A percentile compares a stretch with the other conserved stretches of the same genome.
These are phyloP conservation scores for Lasioglossum lativentre DNA, from an alignment of 2,888 invertebrate species.

Conservation along the genomic window DNA sequence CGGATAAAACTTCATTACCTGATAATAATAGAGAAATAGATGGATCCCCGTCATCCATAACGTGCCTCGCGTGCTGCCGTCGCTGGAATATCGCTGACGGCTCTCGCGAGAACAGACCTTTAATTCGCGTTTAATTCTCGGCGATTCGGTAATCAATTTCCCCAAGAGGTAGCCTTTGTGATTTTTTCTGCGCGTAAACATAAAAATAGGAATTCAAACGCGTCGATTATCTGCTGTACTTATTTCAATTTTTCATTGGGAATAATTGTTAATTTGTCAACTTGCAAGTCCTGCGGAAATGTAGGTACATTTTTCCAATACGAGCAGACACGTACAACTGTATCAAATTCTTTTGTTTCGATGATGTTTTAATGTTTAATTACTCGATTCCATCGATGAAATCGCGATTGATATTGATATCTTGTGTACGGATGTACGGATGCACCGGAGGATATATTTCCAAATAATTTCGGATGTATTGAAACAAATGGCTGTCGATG, in stretches of 20 bases:
- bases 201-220: too few relatives aligned
- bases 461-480: background rate
- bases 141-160: background rate
- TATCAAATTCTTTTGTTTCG: background rate
- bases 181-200: too few relatives aligned
- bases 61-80: background rate
- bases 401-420: background rate
- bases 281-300: too few relatives aligned
- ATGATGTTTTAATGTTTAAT: background rate
- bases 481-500: background rate
- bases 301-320: too few relatives aligned
- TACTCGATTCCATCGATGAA: background rate
- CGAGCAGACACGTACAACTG: too few relatives aligned
- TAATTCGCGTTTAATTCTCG: conserved; percentile 7
- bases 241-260: too few relatives aligned
- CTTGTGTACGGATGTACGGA: background rate
- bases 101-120: background rate
- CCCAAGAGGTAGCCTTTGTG: background rate
- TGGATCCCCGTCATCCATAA: conserved; percentile 37
- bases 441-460: background rate
- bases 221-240: too few relatives aligned
- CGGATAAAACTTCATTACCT: conserved; percentile 65
- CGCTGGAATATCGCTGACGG: background rate
- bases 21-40: conserved; percentile 47
- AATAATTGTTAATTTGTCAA: too few relatives aligned